Base-by-base conservation (phyloP, 2,888 invertebrate species). In the Melitaea athalia region DNA sequence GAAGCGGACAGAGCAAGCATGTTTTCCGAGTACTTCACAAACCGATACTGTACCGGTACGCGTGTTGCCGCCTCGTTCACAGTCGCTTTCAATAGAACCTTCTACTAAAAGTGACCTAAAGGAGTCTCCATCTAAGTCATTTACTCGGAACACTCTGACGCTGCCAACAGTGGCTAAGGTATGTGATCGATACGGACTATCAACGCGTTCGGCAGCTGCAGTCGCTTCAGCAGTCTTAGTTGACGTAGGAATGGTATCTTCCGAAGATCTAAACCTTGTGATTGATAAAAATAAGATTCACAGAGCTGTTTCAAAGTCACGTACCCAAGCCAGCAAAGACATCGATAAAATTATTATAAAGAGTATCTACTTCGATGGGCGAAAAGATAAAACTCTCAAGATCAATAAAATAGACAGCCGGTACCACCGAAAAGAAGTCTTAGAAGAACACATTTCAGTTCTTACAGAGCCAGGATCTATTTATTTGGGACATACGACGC, bases 91-190 rank as follows among this genome's bases (percentile, higher is more conserved):
- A 5, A 45, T 45, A 12, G 12, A 45, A 45, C 2, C 8, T 8
- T 2, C 1, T 1, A 3, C 8, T 45, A 3, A 2, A 5, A 2
- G 2, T 5, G 1, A 2, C 2, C 1, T 45, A 12, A 45, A 5
- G 4, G 3, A 2, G 2, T 45, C 6, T 2, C 2, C 8, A 8
- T 45, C 12, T 5, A 45, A 45, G 11, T 8, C 2, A 1, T n/a
- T n/a, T 11, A 45, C 8, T 45, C 45, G 45, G 45, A 45, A 45
- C 5, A 45, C 45, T 11, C 12, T 45, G 45, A 2, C 45, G 45
- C 4, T 45, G 45, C 45, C 6, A 45, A 45, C 45, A 45, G 45
- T 45, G 8, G 5, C 45, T 11, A 45, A 45, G 45, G 45, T 45
- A 8, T 5, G 45, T 45, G 6, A 45, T 45, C 8, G 45, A 45